Evolutionary conservation across 2,113 vertebrate genomes (phyloP).

Genomic region (Nesospiza acunhae): DNA sequence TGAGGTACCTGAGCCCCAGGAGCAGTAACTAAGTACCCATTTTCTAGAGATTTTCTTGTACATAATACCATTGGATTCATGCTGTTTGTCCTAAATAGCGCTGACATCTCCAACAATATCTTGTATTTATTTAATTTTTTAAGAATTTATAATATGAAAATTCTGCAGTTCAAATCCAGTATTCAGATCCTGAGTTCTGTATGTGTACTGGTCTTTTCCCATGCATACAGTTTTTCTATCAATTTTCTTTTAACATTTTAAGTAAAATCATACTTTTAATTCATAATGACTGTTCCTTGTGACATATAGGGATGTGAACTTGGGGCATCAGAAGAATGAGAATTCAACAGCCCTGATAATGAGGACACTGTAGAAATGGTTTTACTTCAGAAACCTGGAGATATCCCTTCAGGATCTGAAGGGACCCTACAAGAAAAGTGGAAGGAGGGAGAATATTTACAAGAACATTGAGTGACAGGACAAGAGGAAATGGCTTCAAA

Average conservation of each 20-base stretch:
- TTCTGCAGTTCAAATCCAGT: not conserved
- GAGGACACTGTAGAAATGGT: not conserved
- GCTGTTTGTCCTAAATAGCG: not conserved
- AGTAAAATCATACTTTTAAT: not conserved
- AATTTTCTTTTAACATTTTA: not conserved
- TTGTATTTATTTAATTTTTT: not conserved
- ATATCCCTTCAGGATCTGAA: not conserved
- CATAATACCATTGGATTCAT: not conserved
- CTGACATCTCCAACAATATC: not conserved
- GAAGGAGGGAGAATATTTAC: not conserved
- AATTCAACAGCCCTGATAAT: not conserved
- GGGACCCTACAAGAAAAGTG: not conserved
- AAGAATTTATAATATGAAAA: not conserved
- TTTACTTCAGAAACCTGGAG: not conserved
- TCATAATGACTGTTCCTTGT: fast-evolving
- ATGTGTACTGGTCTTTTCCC: not conserved
- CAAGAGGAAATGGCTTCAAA: not conserved
- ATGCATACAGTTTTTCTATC: not conserved
- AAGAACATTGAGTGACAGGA: not conserved
- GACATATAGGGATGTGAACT: not conserved
- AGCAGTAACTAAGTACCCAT: not conserved
- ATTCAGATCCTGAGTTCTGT: not conserved
- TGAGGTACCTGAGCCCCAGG: not conserved
- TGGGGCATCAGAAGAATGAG: not conserved
- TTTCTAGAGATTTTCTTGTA: not conserved